Evolutionary conservation across 2,888 invertebrate species (phyloP), one percentile per base, ranked within the genome.

Genomic region (Drepanosiphum platanoidis): DNA sequence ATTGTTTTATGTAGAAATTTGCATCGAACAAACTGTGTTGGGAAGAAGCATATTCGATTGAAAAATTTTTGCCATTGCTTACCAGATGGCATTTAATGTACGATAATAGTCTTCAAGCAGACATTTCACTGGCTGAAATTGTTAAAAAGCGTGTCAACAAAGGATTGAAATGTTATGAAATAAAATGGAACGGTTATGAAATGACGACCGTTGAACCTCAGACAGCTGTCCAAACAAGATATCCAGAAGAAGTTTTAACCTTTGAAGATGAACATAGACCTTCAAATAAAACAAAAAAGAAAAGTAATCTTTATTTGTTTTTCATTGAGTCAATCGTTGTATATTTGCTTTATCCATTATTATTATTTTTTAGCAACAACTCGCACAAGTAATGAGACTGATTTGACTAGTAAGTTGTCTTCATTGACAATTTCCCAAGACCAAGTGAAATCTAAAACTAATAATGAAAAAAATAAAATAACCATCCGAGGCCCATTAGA

Each of bases 61-160:
- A 94, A 88, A 96, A 95, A 89, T 93, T 95, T 87, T 90, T 95
- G 86, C 95, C 95, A 0, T 89, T 96, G 70, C 89, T 94, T 34
- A 95, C 95, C 0, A 92, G 95, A 87, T 95, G 95, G 95, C 94
- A 95, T 88, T 90, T 94, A 39, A 89, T 92, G 87, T 91, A 92
- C 90, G 88, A 86, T 42, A 87, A 86, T 74, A 81, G 74, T 72
- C 39, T 52, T 34, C 80, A 86, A 42, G 86, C 86, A 27, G 84
- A 86, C 86, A 88, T 93, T n/a, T 87, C 89, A 72, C 92, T 93
- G 0, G 89, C 90, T 34, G 89, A 89, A 86, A 93, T 94, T 75
- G 90, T 92, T 27, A 94, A 93, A 88, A 91, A 91, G 86, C 89
- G 92, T 86, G 91, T 90, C 78, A 90, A 91, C 27, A 91, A 90